Conservation (phyloP, 2,888 invertebrate species). For the Endomychus coccineus region DNA sequence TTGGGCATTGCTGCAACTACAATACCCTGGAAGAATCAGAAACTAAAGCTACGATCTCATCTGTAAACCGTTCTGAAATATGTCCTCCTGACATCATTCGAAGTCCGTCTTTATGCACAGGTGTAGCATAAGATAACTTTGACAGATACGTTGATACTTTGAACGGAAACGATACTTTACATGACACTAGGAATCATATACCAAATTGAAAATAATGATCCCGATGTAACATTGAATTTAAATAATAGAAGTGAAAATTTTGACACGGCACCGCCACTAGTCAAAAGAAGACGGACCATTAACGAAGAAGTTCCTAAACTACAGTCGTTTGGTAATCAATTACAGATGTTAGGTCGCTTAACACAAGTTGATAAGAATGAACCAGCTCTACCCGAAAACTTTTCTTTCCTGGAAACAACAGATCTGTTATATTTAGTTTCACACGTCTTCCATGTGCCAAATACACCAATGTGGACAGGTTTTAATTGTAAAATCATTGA, state of each 20-base stretch:
- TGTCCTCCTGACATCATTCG: conserved; percentile 19
- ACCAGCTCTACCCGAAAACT: too few relatives aligned
- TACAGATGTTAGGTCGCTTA: conserved; percentile 16
- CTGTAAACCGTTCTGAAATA: conserved; percentile 13
- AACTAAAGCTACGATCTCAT: too few relatives aligned
- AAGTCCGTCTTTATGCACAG: conserved; percentile 15
- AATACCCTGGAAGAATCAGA: too few relatives aligned
- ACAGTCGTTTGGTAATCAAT: conserved; percentile 12
- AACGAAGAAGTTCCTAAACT: conserved; percentile 11
- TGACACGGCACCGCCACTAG: conserved; percentile 9
- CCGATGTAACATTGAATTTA: not conserved
- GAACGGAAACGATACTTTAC: conserved; percentile 17
- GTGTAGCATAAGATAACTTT: conserved; percentile 22
- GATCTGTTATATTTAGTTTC: too few relatives aligned
- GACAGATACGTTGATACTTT: conserved; percentile 16
- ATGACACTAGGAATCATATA: conserved; percentile 22
- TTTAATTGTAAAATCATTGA: too few relatives aligned
- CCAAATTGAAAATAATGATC: conserved; percentile 17
- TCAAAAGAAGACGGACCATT: conserved; percentile 17
- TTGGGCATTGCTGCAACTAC: too few relatives aligned
- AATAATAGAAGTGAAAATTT: conserved; percentile 6
- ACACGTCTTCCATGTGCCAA: too few relatives aligned
- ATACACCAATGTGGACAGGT: too few relatives aligned
- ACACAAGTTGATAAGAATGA: conserved; percentile 14
- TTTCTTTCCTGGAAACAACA: too few relatives aligned